Evolutionary conservation across 2,113 vertebrate genomes (phyloP), one percentile per base, ranked within the genome.

Genomic region (Pogonocichla stellata): DNA sequence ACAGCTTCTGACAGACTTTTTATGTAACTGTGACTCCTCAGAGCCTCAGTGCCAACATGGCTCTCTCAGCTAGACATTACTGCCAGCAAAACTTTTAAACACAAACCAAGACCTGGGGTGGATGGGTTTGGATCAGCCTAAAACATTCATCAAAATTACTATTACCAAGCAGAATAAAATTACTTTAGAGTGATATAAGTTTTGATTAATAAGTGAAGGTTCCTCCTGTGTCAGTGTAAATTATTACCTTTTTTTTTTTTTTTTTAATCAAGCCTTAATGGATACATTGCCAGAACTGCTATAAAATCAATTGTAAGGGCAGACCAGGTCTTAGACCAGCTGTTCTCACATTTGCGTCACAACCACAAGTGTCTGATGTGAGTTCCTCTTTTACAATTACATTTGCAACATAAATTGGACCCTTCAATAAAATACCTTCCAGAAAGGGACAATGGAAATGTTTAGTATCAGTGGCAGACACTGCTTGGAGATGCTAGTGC

Each of bases 331-430:
- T 81, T 36, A 38, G 19, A 86, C 47, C 71, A 60, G 53, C 53
- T 61, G 16, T 19, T 88, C 36, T 74, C 40, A 80, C 58, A 29
- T 43, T 45, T 72, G 40, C 19, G 7, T 51, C 62, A 60, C 16
- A 57, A 58, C 20, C 28, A 24, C 16, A 28, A 2, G 25, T 11
- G 43, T 58, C 60, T 71, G 78, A 66, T 36, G n/a, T 0, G 0
- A 92, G 81, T 58, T 95, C 48, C 54, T 82, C 40, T 69, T 90
- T 19, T 47, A 54, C 42, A 90, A 65, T 7, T 73, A 36, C 42
- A 70, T 90, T 94, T 77, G 58, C 86, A 95, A 73, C 79, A 93
- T 79, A 79, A 96, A 88, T 5, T 62, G 38, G 14, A 80, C 36
- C 7, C 42, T 96, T 86, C 62, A 72, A 36, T 60, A 61, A 83